These are phyloP conservation scores for Oophaga sylvatica DNA, from an alignment of 2,797 vertebrate species.

Conservation along the genomic window DNA sequence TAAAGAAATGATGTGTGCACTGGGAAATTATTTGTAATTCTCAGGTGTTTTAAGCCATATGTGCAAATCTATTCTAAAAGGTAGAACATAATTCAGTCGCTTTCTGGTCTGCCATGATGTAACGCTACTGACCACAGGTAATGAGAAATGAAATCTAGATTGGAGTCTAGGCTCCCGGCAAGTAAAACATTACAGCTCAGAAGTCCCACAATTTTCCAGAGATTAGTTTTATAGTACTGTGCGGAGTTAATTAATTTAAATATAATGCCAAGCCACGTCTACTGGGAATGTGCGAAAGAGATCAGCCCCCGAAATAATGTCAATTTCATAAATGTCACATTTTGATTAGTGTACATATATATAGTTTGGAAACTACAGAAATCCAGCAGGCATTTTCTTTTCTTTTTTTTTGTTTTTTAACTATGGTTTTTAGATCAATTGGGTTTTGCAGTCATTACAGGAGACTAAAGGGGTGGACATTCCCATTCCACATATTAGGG, in stretches of 20 bases:
- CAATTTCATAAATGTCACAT: constrained; percentile 16
- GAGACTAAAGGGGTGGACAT: not conserved
- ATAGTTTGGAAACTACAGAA: not conserved
- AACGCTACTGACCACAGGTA: constrained; percentile 2
- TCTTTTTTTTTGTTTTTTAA: not conserved
- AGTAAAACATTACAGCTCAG: constrained; percentile 17
- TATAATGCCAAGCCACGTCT: constrained; percentile 2
- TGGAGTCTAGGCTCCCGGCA: constrained; percentile 3
- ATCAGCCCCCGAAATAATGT: constrained; percentile 40
- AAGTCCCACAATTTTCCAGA: constrained; percentile 40
- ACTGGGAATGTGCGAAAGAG: constrained; percentile 34
- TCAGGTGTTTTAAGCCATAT: constrained; percentile 45
- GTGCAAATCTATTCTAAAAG: constrained; percentile 28
- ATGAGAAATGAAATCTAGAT: constrained; percentile 30
- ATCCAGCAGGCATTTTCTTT: not conserved
- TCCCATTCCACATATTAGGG: not conserved
- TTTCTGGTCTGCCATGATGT: constrained; percentile 26
- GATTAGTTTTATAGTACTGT: constrained; percentile 41
- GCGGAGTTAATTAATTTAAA: constrained; percentile 46
- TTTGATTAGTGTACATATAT: not conserved
- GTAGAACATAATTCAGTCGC: constrained; percentile 23
- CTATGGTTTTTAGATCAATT: not conserved
- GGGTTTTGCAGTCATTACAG: not conserved
- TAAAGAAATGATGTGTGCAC: constrained; percentile 1
- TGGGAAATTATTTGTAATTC: constrained; percentile 27